Conservation (phyloP, 2,888 invertebrate genomes). For the Drosophila hamatofila region DNA sequence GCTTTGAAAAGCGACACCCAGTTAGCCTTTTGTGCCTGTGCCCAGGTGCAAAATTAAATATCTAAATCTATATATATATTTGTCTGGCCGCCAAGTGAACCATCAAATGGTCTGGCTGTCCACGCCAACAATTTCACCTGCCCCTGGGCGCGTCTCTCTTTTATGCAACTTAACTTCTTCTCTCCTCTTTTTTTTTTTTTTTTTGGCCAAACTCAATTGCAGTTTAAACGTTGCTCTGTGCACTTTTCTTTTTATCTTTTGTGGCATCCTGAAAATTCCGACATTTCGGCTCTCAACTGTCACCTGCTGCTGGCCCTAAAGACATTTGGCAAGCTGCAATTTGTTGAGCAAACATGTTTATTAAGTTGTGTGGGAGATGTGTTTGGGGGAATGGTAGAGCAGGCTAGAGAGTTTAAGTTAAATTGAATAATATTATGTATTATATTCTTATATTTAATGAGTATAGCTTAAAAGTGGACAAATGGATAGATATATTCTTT, state of each 20-base stretch:
- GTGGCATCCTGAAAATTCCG: constrained; percentile 11
- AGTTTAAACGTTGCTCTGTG: constrained; percentile 41
- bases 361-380: background rate
- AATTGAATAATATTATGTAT: background rate
- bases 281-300: constrained; percentile 1
- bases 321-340: constrained; percentile 3
- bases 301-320: constrained; percentile 1
- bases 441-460: background rate
- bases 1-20: background rate
- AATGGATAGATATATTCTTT: no score
- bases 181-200: background rate
- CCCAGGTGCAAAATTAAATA: constrained; percentile 30
- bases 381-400: background rate
- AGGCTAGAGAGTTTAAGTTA: background rate
- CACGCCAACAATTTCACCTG: constrained; percentile 18
- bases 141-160: constrained; percentile 3
- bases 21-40: constrained; percentile 5
- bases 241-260: constrained; percentile 16
- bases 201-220: constrained; percentile 42
- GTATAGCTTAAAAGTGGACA: no score
- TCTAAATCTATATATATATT: constrained; percentile 11
- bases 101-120: constrained; percentile 34
- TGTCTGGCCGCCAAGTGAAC: constrained; percentile 37
- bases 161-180: constrained; percentile 11
- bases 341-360: constrained; percentile 6